phyloP scores from a whole-genome alignment of 2,888 invertebrate genomes.

The Muscina levida region DNA sequence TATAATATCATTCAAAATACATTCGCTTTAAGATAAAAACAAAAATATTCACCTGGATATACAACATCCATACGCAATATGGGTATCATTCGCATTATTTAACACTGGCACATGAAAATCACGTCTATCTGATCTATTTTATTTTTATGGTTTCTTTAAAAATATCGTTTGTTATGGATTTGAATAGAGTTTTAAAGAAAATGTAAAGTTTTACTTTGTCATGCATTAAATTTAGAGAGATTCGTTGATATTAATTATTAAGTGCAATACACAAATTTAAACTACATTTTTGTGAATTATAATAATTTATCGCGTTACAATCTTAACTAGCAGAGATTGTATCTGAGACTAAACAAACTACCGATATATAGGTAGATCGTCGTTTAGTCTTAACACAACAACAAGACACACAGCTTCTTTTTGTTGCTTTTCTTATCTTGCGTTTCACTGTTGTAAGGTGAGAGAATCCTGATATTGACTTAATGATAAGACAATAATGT shows the following conservation, averaged over 20 bases:
- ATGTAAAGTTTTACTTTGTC: conserved; percentile 42
- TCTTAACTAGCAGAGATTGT: conserved; percentile 42
- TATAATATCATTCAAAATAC: too few species aligned
- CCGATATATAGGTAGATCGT: background rate
- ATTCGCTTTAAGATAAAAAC: too few species aligned
- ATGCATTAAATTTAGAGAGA: conserved; percentile 52
- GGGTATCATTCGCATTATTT: conserved; percentile 75
- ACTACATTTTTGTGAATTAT: conserved; percentile 43
- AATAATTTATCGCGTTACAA: conserved; percentile 8
- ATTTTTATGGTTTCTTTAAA: background rate
- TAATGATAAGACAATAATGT: conserved; percentile 58
- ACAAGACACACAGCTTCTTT: conserved; percentile 64
- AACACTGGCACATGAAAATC: too few species aligned
- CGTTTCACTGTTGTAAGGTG: conserved; percentile 41
- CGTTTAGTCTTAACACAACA: too few species aligned
- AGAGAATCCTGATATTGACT: conserved; percentile 44
- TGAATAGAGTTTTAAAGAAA: conserved; percentile 27
- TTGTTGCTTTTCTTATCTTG: conserved; percentile 57
- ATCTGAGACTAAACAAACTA: conserved; percentile 51
- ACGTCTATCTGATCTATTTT: background rate
- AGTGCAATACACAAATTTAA: background rate
- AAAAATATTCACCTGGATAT: conserved; percentile 69
- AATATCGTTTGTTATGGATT: conserved; percentile 38
- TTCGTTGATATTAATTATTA: conserved; percentile 8
- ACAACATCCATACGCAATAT: conserved; percentile 72